A percentile compares a stretch with the other conserved stretches of the same genome.
These are phyloP conservation scores for Chloroceryle amazona DNA, from an alignment of 2,797 vertebrate species.

Conservation along the genomic window DNA sequence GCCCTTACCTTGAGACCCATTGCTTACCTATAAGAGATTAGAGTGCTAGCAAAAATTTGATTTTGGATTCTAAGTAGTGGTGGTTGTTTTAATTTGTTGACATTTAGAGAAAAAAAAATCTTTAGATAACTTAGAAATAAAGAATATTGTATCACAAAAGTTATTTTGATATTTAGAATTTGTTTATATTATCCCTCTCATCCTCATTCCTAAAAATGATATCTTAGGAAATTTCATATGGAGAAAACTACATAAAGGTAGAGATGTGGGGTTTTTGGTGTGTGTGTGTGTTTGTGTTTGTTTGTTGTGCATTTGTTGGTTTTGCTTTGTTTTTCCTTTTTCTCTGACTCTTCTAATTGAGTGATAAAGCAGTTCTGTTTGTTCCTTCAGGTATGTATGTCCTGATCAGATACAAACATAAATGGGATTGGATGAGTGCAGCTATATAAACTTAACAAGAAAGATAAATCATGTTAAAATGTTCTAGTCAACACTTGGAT, in stretches of 20 bases:
- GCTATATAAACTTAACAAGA: neutral
- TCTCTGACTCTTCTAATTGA: neutral
- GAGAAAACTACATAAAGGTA: neutral
- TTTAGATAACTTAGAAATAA: neutral
- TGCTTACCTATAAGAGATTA: neutral
- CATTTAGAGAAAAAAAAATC: neutral
- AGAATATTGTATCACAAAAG: neutral
- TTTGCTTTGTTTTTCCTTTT: rapidly evolving
- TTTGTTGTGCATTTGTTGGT: neutral
- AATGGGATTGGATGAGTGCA: neutral
- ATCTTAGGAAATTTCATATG: neutral
- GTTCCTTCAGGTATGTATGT: neutral
- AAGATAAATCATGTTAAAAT: neutral
- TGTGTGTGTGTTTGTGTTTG: neutral
- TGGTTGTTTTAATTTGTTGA: neutral
- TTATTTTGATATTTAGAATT: neutral
- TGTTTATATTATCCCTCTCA: neutral
- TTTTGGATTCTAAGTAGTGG: neutral
- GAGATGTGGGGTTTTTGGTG: neutral
- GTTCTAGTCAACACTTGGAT: neutral
- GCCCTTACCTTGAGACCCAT: neutral
- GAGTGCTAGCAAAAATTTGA: neutral
- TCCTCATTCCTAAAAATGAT: neutral
- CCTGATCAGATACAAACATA: neutral
- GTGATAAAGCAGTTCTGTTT: neutral